A percentile compares a stretch with the other conserved stretches of the same genome.
These are phyloP conservation scores for Picus viridis DNA, from an alignment of 2,797 vertebrate species.

Conservation along the genomic window DNA sequence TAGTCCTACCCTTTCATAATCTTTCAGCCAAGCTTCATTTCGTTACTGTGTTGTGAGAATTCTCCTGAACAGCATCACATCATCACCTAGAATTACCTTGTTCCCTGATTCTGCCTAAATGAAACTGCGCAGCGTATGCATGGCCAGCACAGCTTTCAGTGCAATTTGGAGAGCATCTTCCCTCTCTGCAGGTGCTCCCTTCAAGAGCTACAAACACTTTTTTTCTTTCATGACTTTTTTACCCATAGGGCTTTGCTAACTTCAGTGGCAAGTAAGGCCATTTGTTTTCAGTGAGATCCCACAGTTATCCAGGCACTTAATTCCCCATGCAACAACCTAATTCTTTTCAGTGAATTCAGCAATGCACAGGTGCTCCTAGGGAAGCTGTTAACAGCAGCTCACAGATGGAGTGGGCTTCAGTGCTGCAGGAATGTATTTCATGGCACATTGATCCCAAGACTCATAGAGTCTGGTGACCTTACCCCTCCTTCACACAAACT, in stretches of 20 bases:
- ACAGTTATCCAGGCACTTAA: background rate
- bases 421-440: background rate
- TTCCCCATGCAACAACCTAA: background rate
- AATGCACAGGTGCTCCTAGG: background rate
- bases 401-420: background rate
- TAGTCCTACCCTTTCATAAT: fast-evolving
- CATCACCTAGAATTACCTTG: background rate
- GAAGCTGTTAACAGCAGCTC: background rate
- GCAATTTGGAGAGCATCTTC: background rate
- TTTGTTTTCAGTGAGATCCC: background rate
- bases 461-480: background rate
- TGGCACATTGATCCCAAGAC: background rate
- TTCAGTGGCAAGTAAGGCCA: background rate
- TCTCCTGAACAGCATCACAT: background rate
- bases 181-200: background rate
- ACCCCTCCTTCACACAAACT: background rate
- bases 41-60: background rate
- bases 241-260: background rate
- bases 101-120: background rate
- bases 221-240: background rate
- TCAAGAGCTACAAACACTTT: background rate
- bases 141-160: background rate
- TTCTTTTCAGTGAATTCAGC: background rate
- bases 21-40: background rate
- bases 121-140: background rate